Evolutionary conservation across 2,888 invertebrate genomes (phyloP).

Genomic region (Zeuzera pyrina): DNA sequence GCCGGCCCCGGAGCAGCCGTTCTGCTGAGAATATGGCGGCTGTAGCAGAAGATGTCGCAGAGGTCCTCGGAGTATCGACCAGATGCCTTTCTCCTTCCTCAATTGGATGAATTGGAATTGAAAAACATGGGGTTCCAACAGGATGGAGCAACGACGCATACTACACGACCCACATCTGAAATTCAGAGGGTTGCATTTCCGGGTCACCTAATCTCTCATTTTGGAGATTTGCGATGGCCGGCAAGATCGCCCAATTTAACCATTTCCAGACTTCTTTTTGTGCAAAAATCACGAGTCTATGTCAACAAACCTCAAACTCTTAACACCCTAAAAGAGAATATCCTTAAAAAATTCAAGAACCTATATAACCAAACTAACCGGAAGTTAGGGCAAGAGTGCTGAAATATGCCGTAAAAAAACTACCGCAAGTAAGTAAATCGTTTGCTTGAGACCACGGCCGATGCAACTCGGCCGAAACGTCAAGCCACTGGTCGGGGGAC

Average conservation of each 20-base stretch:
- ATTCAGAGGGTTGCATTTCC: not conserved
- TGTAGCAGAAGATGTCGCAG: not conserved
- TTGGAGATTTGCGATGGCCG: not conserved
- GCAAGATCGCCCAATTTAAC: not conserved
- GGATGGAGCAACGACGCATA: not conserved
- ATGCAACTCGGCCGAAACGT: too few species aligned
- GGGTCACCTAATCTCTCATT: not conserved
- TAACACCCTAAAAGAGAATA: too few species aligned
- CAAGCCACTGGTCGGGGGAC: too few species aligned
- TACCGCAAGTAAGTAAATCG: too few species aligned
- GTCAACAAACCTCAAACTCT: not conserved
- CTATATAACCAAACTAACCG: too few species aligned
- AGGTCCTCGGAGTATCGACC: not conserved
- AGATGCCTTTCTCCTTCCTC: not conserved
- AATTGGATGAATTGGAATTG: not conserved
- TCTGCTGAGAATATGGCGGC: not conserved
- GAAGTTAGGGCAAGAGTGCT: too few species aligned
- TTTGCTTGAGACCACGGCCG: too few species aligned
- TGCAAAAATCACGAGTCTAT: not conserved
- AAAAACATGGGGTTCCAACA: not conserved
- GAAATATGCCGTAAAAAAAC: too few species aligned
- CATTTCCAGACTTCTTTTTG: not conserved
- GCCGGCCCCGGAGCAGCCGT: not conserved
- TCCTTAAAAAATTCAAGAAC: too few species aligned
- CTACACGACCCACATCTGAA: not conserved